phyloP scores from a whole-genome alignment of 2,113 vertebrate species.

The Paradisaea rubra region DNA sequence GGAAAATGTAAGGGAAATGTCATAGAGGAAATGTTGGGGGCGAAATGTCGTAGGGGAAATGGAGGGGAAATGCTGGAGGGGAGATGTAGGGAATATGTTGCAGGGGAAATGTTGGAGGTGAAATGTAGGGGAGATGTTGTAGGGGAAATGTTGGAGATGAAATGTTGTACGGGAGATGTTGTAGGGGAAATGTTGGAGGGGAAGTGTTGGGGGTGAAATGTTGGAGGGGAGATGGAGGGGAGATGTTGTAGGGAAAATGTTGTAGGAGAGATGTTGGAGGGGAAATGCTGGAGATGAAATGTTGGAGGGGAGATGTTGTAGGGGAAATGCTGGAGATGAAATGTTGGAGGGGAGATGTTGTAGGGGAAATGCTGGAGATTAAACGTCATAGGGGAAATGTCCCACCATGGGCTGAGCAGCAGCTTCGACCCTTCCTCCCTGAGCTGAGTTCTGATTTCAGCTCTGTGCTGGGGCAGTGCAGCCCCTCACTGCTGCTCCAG shows the following conservation, averaged over 20 bases:
- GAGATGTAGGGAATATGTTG: not conserved
- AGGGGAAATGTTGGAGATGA: too few relatives aligned
- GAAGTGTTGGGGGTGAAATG: accelerated
- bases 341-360: not conserved
- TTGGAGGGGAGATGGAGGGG: not conserved
- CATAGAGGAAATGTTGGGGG: too few relatives aligned
- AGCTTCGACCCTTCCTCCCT: not conserved
- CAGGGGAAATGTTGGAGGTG: not conserved
- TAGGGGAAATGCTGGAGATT: not conserved
- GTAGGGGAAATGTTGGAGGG: too few relatives aligned
- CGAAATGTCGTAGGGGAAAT: too few relatives aligned
- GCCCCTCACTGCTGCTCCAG: not conserved
- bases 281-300: not conserved
- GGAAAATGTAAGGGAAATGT: too few relatives aligned
- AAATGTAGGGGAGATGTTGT: too few relatives aligned
- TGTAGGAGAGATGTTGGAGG: not conserved
- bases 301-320: not conserved
- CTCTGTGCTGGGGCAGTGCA: accelerated
- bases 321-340: not conserved
- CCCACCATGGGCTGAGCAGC: not conserved
- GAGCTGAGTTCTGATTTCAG: not conserved
- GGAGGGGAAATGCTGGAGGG: not conserved
- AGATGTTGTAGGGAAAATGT: too few relatives aligned
- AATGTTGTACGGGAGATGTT: too few relatives aligned
- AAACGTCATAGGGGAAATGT: not conserved